Percentiles rank a stretch among this genome's conserved stretches.
These are phyloP conservation scores for Salvelinus fontinalis DNA, from an alignment of 2,113 vertebrate genomes.

Conservation along the genomic window DNA sequence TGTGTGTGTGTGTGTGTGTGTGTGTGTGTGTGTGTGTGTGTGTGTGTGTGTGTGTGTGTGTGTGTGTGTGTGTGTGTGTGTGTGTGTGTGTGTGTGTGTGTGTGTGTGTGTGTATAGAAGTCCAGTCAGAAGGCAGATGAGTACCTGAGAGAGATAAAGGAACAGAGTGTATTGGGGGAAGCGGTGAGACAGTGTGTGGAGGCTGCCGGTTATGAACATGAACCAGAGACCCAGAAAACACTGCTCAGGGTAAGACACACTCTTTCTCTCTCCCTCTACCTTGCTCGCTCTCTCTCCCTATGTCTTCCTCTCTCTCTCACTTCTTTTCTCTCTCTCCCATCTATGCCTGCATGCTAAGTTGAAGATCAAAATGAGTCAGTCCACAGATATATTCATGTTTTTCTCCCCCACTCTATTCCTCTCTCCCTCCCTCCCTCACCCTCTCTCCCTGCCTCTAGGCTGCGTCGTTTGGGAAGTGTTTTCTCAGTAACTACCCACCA, in stretches of 20 bases:
- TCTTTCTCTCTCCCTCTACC: background rate
- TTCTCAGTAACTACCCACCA: slow-evolving; percentile 80
- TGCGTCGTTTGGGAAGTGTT: slow-evolving; percentile 87
- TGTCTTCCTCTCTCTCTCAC: background rate
- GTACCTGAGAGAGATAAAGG: slow-evolving; percentile 86
- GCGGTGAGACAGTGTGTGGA: slow-evolving; percentile 91
- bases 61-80: background rate
- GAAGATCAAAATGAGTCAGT: no score
- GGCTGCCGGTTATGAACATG: slow-evolving; percentile 72
- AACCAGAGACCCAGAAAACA: slow-evolving; percentile 82
- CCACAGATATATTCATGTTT: no score
- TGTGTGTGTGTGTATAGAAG: slow-evolving; percentile 72
- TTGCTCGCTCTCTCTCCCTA: background rate
- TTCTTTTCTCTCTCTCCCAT: background rate
- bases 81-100: background rate
- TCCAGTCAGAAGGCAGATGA: slow-evolving; percentile 96
- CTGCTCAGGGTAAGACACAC: slow-evolving; percentile 82
- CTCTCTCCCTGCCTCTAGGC: slow-evolving; percentile 64
- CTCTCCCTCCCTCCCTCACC: rapidly evolving
- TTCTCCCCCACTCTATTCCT: background rate
- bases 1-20: background rate
- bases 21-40: background rate
- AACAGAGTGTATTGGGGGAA: slow-evolving; percentile 82
- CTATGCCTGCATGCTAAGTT: no score
- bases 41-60: background rate